phyloP scores from a whole-genome alignment of 1,140 invertebrate genomes.

The Triops longicaudatus region DNA sequence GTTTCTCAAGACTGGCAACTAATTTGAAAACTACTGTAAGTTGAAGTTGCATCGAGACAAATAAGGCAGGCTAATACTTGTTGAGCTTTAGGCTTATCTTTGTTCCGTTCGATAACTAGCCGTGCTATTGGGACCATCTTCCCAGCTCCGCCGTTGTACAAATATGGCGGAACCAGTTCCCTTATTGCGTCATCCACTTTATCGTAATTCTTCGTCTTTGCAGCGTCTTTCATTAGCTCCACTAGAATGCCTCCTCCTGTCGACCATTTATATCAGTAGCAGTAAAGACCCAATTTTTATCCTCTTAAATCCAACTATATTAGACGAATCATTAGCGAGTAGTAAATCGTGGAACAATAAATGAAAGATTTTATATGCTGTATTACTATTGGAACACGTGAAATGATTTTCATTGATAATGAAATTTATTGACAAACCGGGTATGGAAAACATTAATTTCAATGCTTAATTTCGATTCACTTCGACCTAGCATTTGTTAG shows the following conservation, averaged over 20 bases:
- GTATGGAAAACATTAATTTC: too few species aligned
- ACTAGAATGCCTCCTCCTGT: conserved; percentile 81
- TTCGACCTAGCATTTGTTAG: too few species aligned
- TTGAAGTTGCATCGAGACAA: background rate
- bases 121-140: conserved; percentile 78
- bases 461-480: too few species aligned
- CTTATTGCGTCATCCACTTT: conserved; percentile 82
- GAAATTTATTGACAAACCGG: too few species aligned
- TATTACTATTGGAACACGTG: too few species aligned
- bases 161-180: conserved; percentile 80
- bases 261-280: background rate
- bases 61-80: conserved; percentile 45
- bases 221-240: conserved; percentile 84
- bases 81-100: conserved; percentile 69
- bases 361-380: too few species aligned
- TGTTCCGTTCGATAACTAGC: conserved; percentile 76
- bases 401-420: too few species aligned
- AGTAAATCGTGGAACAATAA: too few species aligned
- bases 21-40: background rate
- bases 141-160: conserved; percentile 88
- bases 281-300: too few species aligned
- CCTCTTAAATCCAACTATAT: too few species aligned
- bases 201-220: conserved; percentile 76
- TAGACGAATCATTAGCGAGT: too few species aligned
- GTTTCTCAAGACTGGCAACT: conserved; percentile 21